phyloP scores from a whole-genome alignment of 2,888 invertebrate species.

The Junonia oenone region DNA sequence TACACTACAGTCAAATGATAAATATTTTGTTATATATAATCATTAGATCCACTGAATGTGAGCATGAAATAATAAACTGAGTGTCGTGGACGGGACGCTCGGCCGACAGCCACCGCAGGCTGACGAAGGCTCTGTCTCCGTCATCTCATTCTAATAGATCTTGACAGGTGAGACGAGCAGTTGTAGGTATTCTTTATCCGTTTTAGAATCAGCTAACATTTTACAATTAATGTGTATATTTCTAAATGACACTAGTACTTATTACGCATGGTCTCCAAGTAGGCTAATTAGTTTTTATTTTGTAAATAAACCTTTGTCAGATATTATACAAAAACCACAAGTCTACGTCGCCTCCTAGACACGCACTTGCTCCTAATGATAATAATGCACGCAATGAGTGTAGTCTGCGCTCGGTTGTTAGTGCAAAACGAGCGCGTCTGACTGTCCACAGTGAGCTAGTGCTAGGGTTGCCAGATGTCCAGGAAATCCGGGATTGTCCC shows the following conservation, averaged over 20 bases:
- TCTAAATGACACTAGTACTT: too few relatives aligned
- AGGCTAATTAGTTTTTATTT: too few relatives aligned
- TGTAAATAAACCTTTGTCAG: too few relatives aligned
- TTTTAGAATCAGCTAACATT: not conserved
- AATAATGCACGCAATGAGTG: not conserved
- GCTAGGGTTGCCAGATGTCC: too few relatives aligned
- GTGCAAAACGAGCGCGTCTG: too few relatives aligned
- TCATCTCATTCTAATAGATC: slow-evolving; percentile 10
- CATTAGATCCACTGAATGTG: not conserved
- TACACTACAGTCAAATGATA: not conserved
- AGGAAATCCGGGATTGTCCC: too few relatives aligned
- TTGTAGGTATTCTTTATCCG: slow-evolving; percentile 13
- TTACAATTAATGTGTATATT: too few relatives aligned
- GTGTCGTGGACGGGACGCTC: not conserved
- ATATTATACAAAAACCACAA: too few relatives aligned
- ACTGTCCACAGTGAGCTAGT: too few relatives aligned
- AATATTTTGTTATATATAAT: not conserved
- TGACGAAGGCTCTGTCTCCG: not conserved
- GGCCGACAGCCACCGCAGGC: not conserved
- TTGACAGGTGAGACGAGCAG: slow-evolving; percentile 15
- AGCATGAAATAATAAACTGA: not conserved
- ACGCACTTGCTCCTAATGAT: not conserved
- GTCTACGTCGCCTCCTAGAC: too few relatives aligned
- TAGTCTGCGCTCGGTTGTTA: too few relatives aligned
- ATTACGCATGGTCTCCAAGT: too few relatives aligned